Percentiles rank a stretch among this genome's conserved stretches.
phyloP scores from a whole-genome alignment of 1,140 invertebrate species.

The Euglossa dilemma region DNA sequence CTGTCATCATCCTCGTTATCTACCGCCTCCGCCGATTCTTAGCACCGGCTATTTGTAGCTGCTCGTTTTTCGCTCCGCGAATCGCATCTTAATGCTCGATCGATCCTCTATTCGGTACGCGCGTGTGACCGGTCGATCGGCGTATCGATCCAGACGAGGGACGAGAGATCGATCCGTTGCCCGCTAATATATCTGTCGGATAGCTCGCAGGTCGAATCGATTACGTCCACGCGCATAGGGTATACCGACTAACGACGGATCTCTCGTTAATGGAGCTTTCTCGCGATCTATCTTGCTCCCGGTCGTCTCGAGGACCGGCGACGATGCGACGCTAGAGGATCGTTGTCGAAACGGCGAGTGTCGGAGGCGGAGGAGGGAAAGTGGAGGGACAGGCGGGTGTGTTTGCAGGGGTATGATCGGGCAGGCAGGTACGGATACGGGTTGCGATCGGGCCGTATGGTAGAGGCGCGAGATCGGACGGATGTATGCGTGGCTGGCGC shows the following conservation, averaged over 20 bases:
- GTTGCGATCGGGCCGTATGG: not conserved
- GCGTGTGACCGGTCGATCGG: slow-evolving; percentile 24
- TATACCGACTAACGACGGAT: too few relatives aligned
- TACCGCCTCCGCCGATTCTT: slow-evolving; percentile 73
- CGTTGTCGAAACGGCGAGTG: not conserved
- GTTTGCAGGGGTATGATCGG: too few relatives aligned
- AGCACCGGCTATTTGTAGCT: slow-evolving; percentile 71
- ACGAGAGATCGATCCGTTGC: slow-evolving; percentile 11
- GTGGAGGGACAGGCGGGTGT: not conserved
- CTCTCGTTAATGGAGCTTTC: slow-evolving; percentile 9
- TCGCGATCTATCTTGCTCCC: not conserved
- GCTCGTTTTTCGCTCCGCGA: slow-evolving; percentile 42
- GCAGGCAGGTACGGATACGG: not conserved
- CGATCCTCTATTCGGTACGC: slow-evolving; percentile 12
- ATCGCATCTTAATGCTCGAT: not conserved
- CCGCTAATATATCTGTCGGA: slow-evolving; percentile 17
- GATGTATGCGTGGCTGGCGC: slow-evolving; percentile 56
- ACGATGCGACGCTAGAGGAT: not conserved
- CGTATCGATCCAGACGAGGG: slow-evolving; percentile 2
- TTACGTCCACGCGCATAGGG: not conserved
- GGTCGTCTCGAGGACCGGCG: not conserved
- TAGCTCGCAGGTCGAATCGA: slow-evolving; percentile 6
- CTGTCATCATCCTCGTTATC: slow-evolving; percentile 81
- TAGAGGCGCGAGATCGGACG: slow-evolving; percentile 27
- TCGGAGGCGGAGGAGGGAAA: not conserved